Base-by-base conservation (phyloP, 2,888 invertebrate genomes). In the Cryptops parisi region DNA sequence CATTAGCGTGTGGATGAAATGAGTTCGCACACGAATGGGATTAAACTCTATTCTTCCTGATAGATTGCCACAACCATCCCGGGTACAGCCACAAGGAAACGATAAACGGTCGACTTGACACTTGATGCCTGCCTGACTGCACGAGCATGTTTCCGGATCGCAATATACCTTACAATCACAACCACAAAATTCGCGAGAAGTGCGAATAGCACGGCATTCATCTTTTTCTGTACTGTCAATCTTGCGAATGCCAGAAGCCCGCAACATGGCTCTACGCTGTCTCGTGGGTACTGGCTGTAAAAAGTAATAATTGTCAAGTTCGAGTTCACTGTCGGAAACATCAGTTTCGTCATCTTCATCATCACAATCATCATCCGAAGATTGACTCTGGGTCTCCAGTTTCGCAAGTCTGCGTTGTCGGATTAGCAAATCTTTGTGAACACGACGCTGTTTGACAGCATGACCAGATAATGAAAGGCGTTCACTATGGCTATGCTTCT, bases 1-100 rank as follows among this genome's bases (percentile, higher is more conserved):
- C 93, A 94, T 93, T 51, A 96, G 76, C 0, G 96, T 97, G 66
- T 94, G 93, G 63, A 96, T 90, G 66, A 93, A 96, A 71, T 97
- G 97, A 17, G 93, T 93, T 58, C 93, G 79, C 4, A 97, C 96
- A 59, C 96, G 78, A 38, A 89, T 81, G 0, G 94, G 93, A 69
- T 94, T 94, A 68, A 97, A 97, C 70, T 96, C 96, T 59, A 96
- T 87, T 58, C 97, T 78, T 3, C 97, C 97, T 45, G 82, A 79
- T 1, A 82, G 81, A 68, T 97, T 97, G 56, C 81, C 83, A 70
- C 97, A 97, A 47, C 90, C 89, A 63, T 93, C 93, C 61, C 88
- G 81, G 2, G 87, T 84, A 70, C 96, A 97, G 12, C 94, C 93
- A 69, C 97, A 97, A 0, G 97, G 97, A 67, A 96, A 97, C 65